Conservation (phyloP, 2,888 invertebrate species). For the Phortica magna region DNA sequence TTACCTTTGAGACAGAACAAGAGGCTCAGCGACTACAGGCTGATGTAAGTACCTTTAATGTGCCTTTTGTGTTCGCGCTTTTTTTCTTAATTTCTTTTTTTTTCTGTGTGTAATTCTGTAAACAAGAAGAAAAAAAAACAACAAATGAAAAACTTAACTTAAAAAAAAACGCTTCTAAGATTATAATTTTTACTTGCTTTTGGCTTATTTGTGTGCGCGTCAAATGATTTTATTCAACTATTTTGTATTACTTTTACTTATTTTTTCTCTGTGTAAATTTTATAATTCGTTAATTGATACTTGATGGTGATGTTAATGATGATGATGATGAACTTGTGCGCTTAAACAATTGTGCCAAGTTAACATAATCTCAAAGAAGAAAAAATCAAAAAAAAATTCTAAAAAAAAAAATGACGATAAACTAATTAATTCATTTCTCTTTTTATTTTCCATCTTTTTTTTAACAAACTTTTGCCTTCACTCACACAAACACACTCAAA, state of each 20-base stretch:
- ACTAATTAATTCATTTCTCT: slow-evolving; percentile 24
- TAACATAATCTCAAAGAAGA: background rate
- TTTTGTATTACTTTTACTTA: background rate
- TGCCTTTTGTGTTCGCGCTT: slow-evolving; percentile 30
- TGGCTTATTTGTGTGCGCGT: background rate
- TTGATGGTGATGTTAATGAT: no score
- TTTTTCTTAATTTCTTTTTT: slow-evolving; percentile 46
- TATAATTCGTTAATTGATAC: background rate
- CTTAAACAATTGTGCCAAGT: background rate
- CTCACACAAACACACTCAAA: slow-evolving; percentile 18
- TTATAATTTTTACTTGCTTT: slow-evolving; percentile 15
- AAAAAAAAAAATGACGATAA: slow-evolving; percentile 1
- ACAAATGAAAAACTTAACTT: background rate
- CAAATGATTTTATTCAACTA: background rate
- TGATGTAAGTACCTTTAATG: slow-evolving; percentile 80
- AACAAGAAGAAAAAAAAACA: background rate
- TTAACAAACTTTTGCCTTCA: slow-evolving; percentile 3
- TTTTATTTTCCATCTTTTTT: slow-evolving; percentile 31
- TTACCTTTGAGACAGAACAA: slow-evolving; percentile 92
- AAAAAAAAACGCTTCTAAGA: background rate
- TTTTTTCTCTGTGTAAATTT: slow-evolving; percentile 4
- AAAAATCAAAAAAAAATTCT: background rate
- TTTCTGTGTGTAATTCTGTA: slow-evolving; percentile 14
- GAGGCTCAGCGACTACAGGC: slow-evolving; percentile 87
- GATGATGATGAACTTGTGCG: no score